Evolutionary conservation across 2,888 invertebrate genomes (phyloP).

Genomic region (Lasiommata megera): DNA sequence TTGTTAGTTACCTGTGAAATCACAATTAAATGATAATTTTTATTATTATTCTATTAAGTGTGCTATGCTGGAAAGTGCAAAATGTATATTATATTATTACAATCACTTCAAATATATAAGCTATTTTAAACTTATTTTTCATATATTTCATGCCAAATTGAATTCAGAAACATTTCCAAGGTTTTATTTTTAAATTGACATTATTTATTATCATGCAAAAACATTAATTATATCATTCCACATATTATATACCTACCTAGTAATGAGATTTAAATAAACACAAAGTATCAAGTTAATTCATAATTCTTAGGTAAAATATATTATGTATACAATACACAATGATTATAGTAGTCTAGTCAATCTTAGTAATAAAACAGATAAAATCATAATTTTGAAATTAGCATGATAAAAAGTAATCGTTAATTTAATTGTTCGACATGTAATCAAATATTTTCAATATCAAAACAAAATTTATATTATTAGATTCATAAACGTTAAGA

Average conservation of each 20-base stretch:
- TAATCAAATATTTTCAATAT: neutral
- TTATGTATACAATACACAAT: no score
- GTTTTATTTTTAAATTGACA: neutral
- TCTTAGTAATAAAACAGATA: neutral
- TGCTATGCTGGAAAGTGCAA: slow-evolving; percentile 44
- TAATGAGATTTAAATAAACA: neutral
- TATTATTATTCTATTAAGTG: neutral
- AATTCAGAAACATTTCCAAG: no score
- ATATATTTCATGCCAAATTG: no score
- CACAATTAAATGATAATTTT: slow-evolving; percentile 49
- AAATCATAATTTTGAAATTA: neutral
- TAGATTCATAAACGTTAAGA: neutral
- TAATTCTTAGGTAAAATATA: no score
- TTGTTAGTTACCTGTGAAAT: slow-evolving; percentile 69
- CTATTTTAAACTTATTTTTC: no score
- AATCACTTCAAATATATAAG: neutral
- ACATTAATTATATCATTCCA: neutral
- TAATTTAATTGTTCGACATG: neutral
- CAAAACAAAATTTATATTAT: neutral
- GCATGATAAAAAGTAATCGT: slow-evolving; percentile 4
- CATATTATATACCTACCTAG: neutral
- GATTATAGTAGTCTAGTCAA: neutral
- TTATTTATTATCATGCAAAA: slow-evolving; percentile 6
- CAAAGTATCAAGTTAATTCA: no score
- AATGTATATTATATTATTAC: slow-evolving; percentile 27